Evolutionary conservation across 2,113 vertebrate genomes (phyloP), one percentile per base, ranked within the genome.

Genomic region (Corydoras maculifer): DNA sequence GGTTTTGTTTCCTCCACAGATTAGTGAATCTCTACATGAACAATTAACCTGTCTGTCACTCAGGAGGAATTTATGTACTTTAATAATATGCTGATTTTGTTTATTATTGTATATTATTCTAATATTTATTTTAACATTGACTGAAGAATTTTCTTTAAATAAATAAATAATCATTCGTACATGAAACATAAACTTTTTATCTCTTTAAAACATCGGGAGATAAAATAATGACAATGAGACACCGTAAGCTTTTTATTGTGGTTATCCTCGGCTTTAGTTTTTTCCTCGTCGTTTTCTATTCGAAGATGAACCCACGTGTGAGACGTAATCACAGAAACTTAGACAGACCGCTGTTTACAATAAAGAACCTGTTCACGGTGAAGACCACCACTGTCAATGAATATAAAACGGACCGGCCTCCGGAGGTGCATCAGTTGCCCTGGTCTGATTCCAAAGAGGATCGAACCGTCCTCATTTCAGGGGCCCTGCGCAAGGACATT

Each of bases 241-340:
- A 0, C 0, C 12, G 66, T 62, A 51, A 58, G 12, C 67, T 58
- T 49, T 61, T 84, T 9, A 9, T 49, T 1, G 74, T 61, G 1
- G 64, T 87, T 58, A 57, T 76, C 2, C 2, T 88, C 57, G 4
- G 79, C 0, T 50, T 72, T 57, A 61, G 77, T 8, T n/a, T 83
- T 0, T 18, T 83, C 7, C 13, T 86, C 2, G 11, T 87, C 3
- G 14, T 87, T 1, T 55, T 88, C 14, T 86, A 84, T 72, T 77
- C 82, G 0, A 74, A 54, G 0, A 9, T 84, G 0, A 72, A 62
- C 13, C 58, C 78, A 0, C 63, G 82, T 13, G 63, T 1, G 0
- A 14, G 30, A 13, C 14, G 15, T 59, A n/a, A 53, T 11, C 65
- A 5, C 69, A 72, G 3, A 8, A 3, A 7, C n/a, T 7, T 1